These are phyloP conservation scores for Tragopan temminckii DNA, from an alignment of 2,797 vertebrate genomes.

Conservation along the genomic window DNA sequence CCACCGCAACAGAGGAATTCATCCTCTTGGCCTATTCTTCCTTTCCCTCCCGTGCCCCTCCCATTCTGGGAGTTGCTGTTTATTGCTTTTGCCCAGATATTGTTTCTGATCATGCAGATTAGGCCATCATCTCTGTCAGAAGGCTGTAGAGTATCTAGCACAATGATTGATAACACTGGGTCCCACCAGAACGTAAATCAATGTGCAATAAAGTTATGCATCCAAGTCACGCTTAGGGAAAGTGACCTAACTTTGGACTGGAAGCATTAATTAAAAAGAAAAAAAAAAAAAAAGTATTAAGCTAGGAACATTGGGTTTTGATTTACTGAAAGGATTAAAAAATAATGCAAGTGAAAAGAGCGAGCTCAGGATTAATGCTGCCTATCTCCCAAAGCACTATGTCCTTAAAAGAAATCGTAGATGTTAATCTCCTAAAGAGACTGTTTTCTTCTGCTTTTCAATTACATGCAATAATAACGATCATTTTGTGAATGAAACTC, in stretches of 20 bases:
- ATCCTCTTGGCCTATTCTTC: not conserved
- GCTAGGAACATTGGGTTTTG: rapidly evolving
- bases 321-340: slow-evolving; percentile 4
- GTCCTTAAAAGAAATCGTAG: slow-evolving; percentile 28
- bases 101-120: not conserved
- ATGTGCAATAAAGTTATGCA: slow-evolving; percentile 18
- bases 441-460: slow-evolving; percentile 56
- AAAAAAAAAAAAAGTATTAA: not conserved
- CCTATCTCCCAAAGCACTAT: not conserved
- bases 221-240: not conserved
- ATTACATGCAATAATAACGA: slow-evolving; percentile 33
- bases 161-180: not conserved
- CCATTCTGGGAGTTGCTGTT: rapidly evolving
- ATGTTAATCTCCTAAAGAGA: slow-evolving; percentile 38
- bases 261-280: not conserved
- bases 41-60: not conserved
- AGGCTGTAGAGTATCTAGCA: not conserved
- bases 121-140: not conserved
- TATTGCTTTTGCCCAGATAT: not conserved
- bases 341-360: not conserved
- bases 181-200: slow-evolving; percentile 13
- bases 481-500: slow-evolving; percentile 47
- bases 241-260: not conserved
- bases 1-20: not conserved
- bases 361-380: not conserved